phyloP scores from a whole-genome alignment of 2,797 vertebrate genomes.

The Lepilemur septentrionalis region DNA sequence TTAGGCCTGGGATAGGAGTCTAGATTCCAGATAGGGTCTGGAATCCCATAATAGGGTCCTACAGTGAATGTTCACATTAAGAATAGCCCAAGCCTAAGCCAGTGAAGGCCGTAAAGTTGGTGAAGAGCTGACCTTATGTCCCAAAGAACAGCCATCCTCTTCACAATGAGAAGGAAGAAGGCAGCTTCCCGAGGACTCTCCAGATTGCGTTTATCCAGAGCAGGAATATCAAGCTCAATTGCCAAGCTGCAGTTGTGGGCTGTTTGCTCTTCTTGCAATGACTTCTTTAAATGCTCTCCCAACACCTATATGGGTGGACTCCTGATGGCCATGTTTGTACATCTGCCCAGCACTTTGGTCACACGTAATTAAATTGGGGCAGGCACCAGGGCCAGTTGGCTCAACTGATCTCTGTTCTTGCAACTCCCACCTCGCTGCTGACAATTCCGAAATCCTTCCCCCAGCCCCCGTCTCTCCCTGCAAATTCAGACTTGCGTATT shows the following conservation, averaged over 20 bases:
- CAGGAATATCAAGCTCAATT: neutral
- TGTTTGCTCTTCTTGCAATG: neutral
- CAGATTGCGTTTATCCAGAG: rapidly evolving
- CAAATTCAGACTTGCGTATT: neutral
- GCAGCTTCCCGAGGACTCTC: neutral
- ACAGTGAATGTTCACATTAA: neutral
- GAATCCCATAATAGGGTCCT: neutral
- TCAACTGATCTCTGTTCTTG: neutral
- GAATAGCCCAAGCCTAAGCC: neutral
- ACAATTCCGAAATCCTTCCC: neutral
- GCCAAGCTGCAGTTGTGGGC: neutral
- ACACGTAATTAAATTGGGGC: neutral
- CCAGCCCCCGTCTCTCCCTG: neutral
- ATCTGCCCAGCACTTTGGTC: neutral
- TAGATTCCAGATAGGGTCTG: neutral
- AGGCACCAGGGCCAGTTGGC: neutral
- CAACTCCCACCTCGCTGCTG: neutral
- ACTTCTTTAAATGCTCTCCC: neutral
- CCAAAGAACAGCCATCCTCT: neutral
- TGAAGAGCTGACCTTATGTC: neutral
- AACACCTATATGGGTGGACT: neutral
- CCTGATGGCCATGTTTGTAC: neutral
- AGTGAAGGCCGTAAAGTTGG: neutral
- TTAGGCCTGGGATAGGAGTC: neutral
- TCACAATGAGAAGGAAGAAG: neutral